Evolutionary conservation across 1,140 invertebrate species (phyloP).

Genomic region (Bombus consobrinus): DNA sequence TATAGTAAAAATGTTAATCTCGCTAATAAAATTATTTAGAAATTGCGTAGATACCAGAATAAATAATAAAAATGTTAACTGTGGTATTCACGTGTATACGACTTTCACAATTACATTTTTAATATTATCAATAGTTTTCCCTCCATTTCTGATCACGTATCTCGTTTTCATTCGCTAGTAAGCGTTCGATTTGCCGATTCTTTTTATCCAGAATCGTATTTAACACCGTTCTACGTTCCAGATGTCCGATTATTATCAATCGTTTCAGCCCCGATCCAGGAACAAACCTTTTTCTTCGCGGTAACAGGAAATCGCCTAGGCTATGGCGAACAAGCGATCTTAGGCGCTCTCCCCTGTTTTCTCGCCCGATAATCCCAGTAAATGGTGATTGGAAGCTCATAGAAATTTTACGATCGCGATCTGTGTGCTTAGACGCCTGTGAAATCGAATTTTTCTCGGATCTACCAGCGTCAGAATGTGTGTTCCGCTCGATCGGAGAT

Average conservation of each 20-base stretch:
- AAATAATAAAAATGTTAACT: background rate
- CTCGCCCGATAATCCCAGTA: background rate
- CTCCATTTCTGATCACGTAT: background rate
- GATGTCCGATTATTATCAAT: constrained; percentile 18
- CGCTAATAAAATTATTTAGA: background rate
- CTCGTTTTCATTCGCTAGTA: background rate
- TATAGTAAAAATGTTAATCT: background rate
- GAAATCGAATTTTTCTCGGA: background rate
- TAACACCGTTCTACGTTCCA: constrained; percentile 3
- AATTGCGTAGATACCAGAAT: background rate
- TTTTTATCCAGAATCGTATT: background rate
- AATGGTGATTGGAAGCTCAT: background rate
- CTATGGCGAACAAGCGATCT: background rate
- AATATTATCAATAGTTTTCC: background rate
- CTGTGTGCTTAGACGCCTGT: background rate
- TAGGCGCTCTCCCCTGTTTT: background rate
- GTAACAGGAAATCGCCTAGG: background rate
- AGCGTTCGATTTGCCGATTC: background rate
- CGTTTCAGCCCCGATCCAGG: constrained; percentile 14
- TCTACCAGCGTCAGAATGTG: background rate
- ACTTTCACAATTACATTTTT: background rate
- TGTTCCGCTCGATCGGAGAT: constrained; percentile 8
- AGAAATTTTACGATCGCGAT: constrained; percentile 14
- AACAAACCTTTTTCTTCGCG: background rate
- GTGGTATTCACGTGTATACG: background rate